Evolutionary conservation across 2,888 invertebrate genomes (phyloP).

Genomic region (Macrophya alboannulata): DNA sequence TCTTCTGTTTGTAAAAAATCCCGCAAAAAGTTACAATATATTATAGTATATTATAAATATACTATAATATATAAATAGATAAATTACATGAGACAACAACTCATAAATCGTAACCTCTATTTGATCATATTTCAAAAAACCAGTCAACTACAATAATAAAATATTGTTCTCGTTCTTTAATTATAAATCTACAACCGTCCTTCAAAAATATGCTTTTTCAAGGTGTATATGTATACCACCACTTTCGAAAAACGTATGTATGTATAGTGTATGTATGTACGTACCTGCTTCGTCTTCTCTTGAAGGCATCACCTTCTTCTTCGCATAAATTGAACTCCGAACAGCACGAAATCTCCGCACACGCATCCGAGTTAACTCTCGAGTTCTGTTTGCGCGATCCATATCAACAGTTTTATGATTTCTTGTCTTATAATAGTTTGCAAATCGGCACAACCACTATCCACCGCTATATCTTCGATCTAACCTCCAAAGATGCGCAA

Average conservation of each 20-base stretch:
- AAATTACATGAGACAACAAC: too few species aligned
- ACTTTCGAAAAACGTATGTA: neutral
- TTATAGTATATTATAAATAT: too few species aligned
- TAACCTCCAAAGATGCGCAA: neutral
- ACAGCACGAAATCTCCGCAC: neutral
- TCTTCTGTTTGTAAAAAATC: too few species aligned
- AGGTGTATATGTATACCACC: too few species aligned
- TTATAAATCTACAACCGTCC: too few species aligned
- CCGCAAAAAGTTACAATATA: too few species aligned
- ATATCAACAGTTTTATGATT: neutral
- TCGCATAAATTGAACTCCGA: neutral
- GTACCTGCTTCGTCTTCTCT: neutral
- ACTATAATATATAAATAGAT: too few species aligned
- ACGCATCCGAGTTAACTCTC: neutral
- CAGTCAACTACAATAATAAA: too few species aligned
- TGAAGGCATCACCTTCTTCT: neutral
- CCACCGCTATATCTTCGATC: neutral
- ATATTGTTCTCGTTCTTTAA: too few species aligned
- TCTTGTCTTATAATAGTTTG: neutral
- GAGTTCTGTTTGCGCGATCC: neutral
- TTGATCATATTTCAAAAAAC: too few species aligned
- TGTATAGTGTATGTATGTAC: neutral
- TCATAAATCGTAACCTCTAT: too few species aligned
- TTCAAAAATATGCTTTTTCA: too few species aligned
- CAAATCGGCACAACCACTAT: neutral